Percentiles rank a stretch among this genome's conserved stretches.
Evolutionary conservation across 2,797 vertebrate genomes (phyloP).

Genomic region (Coilia nasus): DNA sequence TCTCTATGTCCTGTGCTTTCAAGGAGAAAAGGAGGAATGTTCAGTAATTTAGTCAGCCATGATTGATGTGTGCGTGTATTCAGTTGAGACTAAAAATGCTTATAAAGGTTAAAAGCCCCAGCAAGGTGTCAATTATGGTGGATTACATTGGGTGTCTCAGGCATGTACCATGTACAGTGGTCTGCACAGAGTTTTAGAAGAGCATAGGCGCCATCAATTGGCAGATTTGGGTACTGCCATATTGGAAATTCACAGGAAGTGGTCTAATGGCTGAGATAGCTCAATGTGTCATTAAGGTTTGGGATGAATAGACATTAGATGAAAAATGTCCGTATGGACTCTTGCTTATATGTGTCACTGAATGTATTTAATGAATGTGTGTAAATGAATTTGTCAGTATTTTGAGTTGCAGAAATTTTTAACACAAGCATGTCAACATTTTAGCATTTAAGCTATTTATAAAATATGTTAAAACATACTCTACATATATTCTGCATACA

Average conservation of each 20-base stretch:
- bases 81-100: not conserved
- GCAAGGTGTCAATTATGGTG: not conserved
- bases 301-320: too few relatives aligned
- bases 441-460: too few relatives aligned
- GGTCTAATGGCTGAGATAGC: not conserved
- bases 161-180: too few relatives aligned
- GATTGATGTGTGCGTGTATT: not conserved
- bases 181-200: not conserved
- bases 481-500: not conserved
- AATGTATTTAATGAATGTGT: too few relatives aligned
- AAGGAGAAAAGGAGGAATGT: conserved; percentile 4
- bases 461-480: not conserved
- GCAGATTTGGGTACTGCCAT: not conserved
- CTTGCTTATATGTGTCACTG: too few relatives aligned
- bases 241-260: not conserved
- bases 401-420: too few relatives aligned
- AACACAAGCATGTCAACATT: too few relatives aligned
- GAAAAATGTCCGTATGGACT: too few relatives aligned
- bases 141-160: not conserved
- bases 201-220: not conserved
- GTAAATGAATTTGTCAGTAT: too few relatives aligned
- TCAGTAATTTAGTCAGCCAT: not conserved
- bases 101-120: not conserved
- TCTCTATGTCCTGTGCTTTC: not conserved
- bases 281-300: not conserved